Evolutionary conservation across 37 sponge, comb jelly and placozoan species (phyloP).

Genomic region (Chondrilla cf. caribensis): DNA sequence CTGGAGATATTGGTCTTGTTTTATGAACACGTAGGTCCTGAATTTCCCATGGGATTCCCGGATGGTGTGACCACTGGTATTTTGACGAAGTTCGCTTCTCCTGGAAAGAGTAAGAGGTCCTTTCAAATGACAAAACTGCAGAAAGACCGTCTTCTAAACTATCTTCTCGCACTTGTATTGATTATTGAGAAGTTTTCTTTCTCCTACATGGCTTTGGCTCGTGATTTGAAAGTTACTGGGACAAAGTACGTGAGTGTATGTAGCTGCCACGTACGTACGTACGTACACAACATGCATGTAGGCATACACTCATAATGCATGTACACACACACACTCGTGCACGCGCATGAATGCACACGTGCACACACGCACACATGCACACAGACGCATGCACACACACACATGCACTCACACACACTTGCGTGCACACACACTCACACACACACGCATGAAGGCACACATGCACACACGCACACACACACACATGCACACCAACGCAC

Average conservation of each 20-base stretch:
- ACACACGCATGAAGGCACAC: too few relatives aligned
- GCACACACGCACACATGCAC: too few relatives aligned
- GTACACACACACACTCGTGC: too few relatives aligned
- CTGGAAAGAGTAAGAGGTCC: neutral
- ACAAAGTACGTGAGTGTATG: neutral
- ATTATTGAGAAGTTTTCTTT: neutral
- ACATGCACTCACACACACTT: too few relatives aligned
- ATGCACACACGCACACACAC: too few relatives aligned
- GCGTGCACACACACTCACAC: too few relatives aligned
- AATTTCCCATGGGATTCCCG: neutral
- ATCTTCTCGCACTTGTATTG: neutral
- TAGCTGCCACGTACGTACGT: neutral
- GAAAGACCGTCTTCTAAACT: slow-evolving; percentile 7
- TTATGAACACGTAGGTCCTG: slow-evolving; percentile 11
- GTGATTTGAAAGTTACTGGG: neutral
- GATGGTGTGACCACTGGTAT: neutral
- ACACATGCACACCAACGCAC: too few relatives aligned
- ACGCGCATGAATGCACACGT: too few relatives aligned
- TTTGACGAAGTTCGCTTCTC: neutral
- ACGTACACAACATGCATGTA: too few relatives aligned
- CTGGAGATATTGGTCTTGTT: too few relatives aligned
- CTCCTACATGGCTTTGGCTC: neutral
- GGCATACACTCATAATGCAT: too few relatives aligned
- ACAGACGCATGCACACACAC: too few relatives aligned
- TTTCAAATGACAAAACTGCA: neutral